A percentile compares a stretch with the other conserved stretches of the same genome.
These are phyloP conservation scores for Neodontobutis hainanensis DNA, from an alignment of 2,113 vertebrate genomes.

Conservation along the genomic window DNA sequence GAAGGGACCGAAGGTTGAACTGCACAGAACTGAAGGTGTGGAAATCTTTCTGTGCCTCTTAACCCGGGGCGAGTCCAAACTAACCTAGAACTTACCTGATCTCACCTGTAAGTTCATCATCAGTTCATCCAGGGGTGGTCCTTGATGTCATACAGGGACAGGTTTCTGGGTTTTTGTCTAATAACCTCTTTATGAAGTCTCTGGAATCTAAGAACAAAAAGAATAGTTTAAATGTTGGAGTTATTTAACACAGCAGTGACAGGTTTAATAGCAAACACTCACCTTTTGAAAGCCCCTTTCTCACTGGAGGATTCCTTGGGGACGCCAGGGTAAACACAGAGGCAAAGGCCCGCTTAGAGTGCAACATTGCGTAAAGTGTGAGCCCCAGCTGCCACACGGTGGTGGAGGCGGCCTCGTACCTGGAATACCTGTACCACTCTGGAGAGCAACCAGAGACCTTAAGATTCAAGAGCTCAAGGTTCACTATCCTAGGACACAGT, in stretches of 20 bases:
- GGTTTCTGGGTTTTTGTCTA: not conserved
- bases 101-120: too few relatives aligned
- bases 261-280: too few relatives aligned
- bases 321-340: rapidly evolving
- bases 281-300: not conserved
- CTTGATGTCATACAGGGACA: not conserved
- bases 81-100: too few relatives aligned
- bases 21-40: too few relatives aligned
- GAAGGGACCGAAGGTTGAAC: too few relatives aligned
- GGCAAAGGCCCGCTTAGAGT: not conserved
- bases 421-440: not conserved
- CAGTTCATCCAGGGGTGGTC: not conserved
- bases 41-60: too few relatives aligned
- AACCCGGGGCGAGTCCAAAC: too few relatives aligned
- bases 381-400: constrained; percentile 1
- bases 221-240: not conserved
- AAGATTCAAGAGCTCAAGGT: too few relatives aligned
- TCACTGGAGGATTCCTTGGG: not conserved
- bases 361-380: not conserved
- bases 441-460: not conserved
- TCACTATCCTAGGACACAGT: too few relatives aligned
- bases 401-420: not conserved
- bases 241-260: too few relatives aligned
- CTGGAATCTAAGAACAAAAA: not conserved
- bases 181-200: not conserved